Conservation (phyloP, 2,888 invertebrate genomes). For the Cryptus viduatorius region DNA sequence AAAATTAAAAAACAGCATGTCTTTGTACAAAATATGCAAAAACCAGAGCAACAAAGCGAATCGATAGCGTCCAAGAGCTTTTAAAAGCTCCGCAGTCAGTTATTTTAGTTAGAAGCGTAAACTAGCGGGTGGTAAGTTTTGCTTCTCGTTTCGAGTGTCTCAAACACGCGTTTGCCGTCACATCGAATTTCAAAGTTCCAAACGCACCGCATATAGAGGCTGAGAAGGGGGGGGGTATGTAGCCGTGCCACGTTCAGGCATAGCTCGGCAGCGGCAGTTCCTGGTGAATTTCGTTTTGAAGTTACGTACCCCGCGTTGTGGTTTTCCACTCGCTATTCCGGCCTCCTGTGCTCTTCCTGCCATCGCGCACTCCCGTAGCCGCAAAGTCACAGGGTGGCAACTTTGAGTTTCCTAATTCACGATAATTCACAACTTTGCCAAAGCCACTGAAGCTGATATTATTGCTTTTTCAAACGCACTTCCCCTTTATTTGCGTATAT, state of each 20-base stretch:
- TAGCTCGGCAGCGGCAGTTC: background rate
- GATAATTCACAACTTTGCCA: constrained; percentile 9
- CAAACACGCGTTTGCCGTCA: constrained; percentile 40
- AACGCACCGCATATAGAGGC: constrained; percentile 15
- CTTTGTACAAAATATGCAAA: background rate
- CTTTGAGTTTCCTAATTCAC: constrained; percentile 2
- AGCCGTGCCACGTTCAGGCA: constrained; percentile 6
- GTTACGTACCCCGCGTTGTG: constrained; percentile 21
- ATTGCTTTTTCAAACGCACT: background rate
- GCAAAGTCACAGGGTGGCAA: background rate
- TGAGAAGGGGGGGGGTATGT: constrained; percentile 14
- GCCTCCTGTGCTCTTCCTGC: background rate
- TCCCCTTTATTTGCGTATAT: background rate
- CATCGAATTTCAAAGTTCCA: constrained; percentile 34
- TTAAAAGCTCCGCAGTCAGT: constrained; percentile 22
- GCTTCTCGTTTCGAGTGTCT: constrained; percentile 32
- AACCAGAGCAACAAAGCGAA: constrained; percentile 33
- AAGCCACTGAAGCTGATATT: background rate
- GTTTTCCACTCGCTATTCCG: background rate
- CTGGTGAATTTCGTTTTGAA: constrained; percentile 38
- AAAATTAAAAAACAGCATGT: constrained; percentile 11
- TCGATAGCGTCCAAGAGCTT: constrained; percentile 47
- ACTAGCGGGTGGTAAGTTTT: constrained; percentile 6
- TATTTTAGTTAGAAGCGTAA: constrained; percentile 52
- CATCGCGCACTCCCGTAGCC: background rate